phyloP scores from a whole-genome alignment of 53 echinoderm and acorn worm species.

The Paracentrotus lividus region DNA sequence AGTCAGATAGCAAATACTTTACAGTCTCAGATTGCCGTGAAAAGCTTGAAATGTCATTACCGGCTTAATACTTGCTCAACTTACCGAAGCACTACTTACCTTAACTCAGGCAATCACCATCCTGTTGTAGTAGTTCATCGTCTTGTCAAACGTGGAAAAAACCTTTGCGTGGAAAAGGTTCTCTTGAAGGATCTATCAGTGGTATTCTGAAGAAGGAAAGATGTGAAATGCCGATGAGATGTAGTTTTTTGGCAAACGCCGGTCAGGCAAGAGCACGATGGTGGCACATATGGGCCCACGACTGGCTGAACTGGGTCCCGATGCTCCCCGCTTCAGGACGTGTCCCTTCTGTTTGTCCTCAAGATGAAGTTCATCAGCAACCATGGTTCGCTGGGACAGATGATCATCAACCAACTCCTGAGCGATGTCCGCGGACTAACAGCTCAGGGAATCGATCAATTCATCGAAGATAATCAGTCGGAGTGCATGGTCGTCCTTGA shows the following conservation, averaged over 20 bases:
- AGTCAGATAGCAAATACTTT: neutral
- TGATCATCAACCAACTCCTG: constrained; percentile 45
- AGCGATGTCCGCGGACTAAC: constrained; percentile 18
- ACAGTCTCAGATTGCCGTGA: constrained; percentile 23
- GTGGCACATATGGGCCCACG: constrained; percentile 10
- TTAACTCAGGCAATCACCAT: neutral
- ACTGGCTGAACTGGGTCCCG: neutral
- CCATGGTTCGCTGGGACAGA: neutral
- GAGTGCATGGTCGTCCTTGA: constrained; percentile 52
- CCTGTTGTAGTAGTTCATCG: neutral
- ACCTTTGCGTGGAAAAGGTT: constrained; percentile 1
- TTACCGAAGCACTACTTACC: neutral
- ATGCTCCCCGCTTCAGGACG: neutral
- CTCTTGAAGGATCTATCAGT: neutral
- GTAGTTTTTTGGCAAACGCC: neutral
- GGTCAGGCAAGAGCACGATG: neutral
- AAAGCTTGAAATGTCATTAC: constrained; percentile 16
- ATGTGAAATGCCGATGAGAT: constrained; percentile 19
- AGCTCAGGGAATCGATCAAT: constrained; percentile 12
- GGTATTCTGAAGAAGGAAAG: neutral
- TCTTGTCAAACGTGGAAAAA: neutral
- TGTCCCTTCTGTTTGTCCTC: constrained; percentile 34
- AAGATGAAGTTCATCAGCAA: constrained; percentile 7
- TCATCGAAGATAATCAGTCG: constrained; percentile 31
- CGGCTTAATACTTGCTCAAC: neutral